phyloP scores from a whole-genome alignment of 2,797 vertebrate genomes.

The Linurgus olivaceus region DNA sequence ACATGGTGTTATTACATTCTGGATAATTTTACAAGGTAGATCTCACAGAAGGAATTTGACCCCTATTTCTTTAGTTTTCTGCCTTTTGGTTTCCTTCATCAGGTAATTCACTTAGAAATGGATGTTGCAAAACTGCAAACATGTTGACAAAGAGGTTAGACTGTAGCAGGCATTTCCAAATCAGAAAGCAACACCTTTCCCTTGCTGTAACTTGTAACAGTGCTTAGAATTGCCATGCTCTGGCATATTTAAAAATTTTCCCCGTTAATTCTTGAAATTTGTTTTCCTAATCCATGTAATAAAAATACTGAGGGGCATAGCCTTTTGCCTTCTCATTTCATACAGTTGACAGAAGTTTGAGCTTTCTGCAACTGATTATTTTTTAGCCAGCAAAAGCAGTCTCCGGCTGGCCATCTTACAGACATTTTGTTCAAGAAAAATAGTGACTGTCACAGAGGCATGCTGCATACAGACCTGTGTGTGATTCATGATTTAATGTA shows the following conservation, averaged over 20 bases:
- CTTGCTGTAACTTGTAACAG: background rate
- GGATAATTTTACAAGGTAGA: conserved; percentile 77
- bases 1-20: conserved; percentile 75
- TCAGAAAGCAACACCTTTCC: conserved; percentile 40
- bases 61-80: conserved; percentile 72
- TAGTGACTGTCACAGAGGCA: background rate
- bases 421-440: background rate
- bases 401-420: background rate
- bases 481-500: background rate
- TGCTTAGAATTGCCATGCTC: background rate
- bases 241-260: background rate
- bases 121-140: conserved; percentile 42
- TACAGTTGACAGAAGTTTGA: background rate
- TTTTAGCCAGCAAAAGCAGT: background rate
- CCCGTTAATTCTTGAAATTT: background rate
- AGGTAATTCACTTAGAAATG: conserved; percentile 74
- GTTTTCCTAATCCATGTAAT: background rate
- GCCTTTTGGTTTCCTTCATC: conserved; percentile 55
- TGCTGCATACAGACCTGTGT: background rate
- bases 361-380: background rate
- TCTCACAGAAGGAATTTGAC: conserved; percentile 73
- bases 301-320: background rate
- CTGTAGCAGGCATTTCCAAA: conserved; percentile 53
- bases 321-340: conserved; percentile 3
- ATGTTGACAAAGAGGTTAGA: conserved; percentile 39